Evolutionary conservation across 2,113 vertebrate genomes (phyloP).

Genomic region (Rhabdomys dilectus): DNA sequence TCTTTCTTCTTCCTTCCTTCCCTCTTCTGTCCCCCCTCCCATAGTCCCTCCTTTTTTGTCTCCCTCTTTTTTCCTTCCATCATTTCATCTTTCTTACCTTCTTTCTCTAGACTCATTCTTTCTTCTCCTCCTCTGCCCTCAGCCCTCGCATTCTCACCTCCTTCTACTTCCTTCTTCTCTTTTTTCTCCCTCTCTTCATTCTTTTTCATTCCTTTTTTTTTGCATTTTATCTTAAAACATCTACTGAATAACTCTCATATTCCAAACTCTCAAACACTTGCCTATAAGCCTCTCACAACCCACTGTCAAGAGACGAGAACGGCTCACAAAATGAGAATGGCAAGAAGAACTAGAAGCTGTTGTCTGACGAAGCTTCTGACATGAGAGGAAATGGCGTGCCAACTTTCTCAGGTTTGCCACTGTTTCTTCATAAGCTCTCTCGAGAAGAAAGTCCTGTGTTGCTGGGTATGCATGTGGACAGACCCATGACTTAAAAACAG

Average conservation of each 20-base stretch:
- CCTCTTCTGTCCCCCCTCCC: rapidly evolving
- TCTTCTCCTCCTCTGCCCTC: background rate
- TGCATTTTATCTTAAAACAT: background rate
- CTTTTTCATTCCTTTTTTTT: background rate
- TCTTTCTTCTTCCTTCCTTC: background rate
- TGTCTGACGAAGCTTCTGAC: background rate
- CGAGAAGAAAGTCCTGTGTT: background rate
- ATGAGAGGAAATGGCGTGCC: background rate
- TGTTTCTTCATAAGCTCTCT: background rate
- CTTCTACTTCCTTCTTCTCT: background rate
- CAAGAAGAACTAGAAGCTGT: background rate
- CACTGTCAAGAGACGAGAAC: background rate
- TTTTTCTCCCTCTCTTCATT: background rate
- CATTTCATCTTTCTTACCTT: background rate
- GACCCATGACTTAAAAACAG: background rate
- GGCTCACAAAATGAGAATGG: background rate
- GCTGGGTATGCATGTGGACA: background rate
- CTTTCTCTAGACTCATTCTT: background rate
- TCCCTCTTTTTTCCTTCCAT: background rate
- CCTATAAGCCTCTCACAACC: background rate
- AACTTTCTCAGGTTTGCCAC: background rate
- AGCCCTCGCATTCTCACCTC: background rate
- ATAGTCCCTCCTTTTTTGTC: background rate
- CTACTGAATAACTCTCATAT: background rate
- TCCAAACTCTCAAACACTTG: background rate